phyloP scores from a whole-genome alignment of 1,140 invertebrate species.

The Geopemphigus sp. region DNA sequence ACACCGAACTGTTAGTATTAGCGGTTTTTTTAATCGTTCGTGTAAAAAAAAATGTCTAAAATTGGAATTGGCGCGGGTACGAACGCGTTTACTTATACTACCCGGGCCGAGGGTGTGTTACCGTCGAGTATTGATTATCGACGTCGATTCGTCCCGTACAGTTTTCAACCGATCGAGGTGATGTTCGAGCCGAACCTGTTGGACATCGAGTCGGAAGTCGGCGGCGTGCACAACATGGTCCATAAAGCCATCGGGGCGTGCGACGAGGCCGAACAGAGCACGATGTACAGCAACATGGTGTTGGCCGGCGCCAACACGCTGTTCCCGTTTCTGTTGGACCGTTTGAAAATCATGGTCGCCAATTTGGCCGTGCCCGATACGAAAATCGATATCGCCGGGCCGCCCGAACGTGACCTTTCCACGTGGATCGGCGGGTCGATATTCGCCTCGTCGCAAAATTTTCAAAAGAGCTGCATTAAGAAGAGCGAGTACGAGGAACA shows the following conservation, averaged over 20 bases:
- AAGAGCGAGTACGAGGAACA: conserved; percentile 85
- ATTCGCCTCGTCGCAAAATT: background rate
- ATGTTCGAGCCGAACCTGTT: conserved; percentile 87
- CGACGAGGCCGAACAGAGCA: conserved; percentile 88
- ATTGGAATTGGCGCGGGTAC: too few relatives aligned
- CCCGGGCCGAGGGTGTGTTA: too few relatives aligned
- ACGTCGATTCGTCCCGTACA: too few relatives aligned
- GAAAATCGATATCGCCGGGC: conserved; percentile 87
- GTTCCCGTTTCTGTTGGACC: conserved; percentile 66
- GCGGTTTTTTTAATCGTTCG: too few relatives aligned
- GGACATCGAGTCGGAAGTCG: conserved; percentile 70
- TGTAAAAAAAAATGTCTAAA: too few relatives aligned
- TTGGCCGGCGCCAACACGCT: background rate
- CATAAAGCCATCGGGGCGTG: conserved; percentile 94
- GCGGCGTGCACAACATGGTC: conserved; percentile 77
- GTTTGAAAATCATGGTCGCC: conserved; percentile 87
- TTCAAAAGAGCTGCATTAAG: conserved; percentile 60
- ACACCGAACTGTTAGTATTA: too few relatives aligned
- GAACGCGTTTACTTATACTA: too few relatives aligned
- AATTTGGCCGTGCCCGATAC: conserved; percentile 66
- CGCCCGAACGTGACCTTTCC: background rate
- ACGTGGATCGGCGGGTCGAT: background rate
- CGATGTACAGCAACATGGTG: conserved; percentile 83
- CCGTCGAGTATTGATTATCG: too few relatives aligned
- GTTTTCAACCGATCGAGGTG: conserved; percentile 89